These are phyloP conservation scores for Arnoldichthys spilopterus DNA, from an alignment of 2,797 vertebrate species.

Conservation along the genomic window DNA sequence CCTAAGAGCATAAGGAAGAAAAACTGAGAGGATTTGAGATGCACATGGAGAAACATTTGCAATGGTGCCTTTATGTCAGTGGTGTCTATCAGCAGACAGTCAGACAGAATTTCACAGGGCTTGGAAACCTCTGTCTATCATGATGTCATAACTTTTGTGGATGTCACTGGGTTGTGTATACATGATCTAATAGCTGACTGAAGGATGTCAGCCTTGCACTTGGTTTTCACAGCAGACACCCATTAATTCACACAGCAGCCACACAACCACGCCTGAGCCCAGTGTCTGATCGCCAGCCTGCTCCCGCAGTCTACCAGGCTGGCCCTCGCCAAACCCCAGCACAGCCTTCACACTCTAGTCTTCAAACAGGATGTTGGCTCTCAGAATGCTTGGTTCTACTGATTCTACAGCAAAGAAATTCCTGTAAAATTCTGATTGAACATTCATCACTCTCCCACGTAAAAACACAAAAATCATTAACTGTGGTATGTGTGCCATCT, in stretches of 20 bases:
- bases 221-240: conserved; percentile 36
- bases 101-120: background rate
- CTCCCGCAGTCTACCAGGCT: conserved; percentile 48
- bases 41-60: background rate
- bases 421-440: conserved; percentile 68
- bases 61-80: background rate
- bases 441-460: conserved; percentile 58
- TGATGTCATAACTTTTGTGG: background rate
- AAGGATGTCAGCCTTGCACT: conserved; percentile 11
- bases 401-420: conserved; percentile 54
- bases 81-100: background rate
- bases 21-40: background rate
- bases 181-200: conserved; percentile 64
- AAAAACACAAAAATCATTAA: conserved; percentile 60
- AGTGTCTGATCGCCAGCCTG: conserved; percentile 55
- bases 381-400: conserved; percentile 36
- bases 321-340: conserved; percentile 45
- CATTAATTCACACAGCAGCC: conserved; percentile 28
- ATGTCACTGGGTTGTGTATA: background rate
- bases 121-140: background rate
- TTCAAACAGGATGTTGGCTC: conserved; percentile 56
- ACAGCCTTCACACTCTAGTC: conserved; percentile 36
- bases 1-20: background rate
- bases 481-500: conserved; percentile 60
- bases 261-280: conserved; percentile 22